Conservation (phyloP, 2,888 invertebrate species). For the Gymnocheta viridis region DNA sequence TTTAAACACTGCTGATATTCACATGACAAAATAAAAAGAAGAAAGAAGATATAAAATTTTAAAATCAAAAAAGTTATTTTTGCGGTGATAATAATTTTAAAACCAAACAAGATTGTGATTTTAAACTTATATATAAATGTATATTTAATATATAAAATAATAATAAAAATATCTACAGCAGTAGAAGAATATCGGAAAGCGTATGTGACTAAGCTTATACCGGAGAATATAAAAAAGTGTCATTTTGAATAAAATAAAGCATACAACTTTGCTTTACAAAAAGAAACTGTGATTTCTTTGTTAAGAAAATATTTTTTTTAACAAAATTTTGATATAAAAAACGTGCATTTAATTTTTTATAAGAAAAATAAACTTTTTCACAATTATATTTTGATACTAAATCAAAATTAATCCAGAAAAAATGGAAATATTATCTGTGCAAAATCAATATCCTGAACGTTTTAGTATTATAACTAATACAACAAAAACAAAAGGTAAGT, state of each 20-base stretch:
- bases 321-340: conserved; percentile 49
- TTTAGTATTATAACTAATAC: conserved; percentile 63
- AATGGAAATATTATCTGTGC: conserved; percentile 73
- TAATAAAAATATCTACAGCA: conserved; percentile 44
- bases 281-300: conserved; percentile 66
- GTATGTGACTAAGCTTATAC: conserved; percentile 63
- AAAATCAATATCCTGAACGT: conserved; percentile 71
- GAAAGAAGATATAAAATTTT: conserved; percentile 10
- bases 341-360: conserved; percentile 62
- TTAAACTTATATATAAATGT: conserved; percentile 61
- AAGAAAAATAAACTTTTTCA: conserved; percentile 38
- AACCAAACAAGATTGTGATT: conserved; percentile 64
- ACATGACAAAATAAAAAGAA: conserved; percentile 24
- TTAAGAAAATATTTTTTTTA: conserved; percentile 52
- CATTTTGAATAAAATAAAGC: conserved; percentile 24
- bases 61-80: conserved; percentile 43
- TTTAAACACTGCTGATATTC: conserved; percentile 71
- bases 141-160: conserved; percentile 38
- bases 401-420: conserved; percentile 68
- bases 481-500: conserved; percentile 66
- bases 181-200: conserved; percentile 61
- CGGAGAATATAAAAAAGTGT: conserved; percentile 52
- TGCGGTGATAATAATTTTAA: conserved; percentile 65
- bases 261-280: conserved; percentile 22
- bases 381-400: conserved; percentile 56